phyloP scores from a whole-genome alignment of 2,113 vertebrate species.

The Mesoclemmys tuberculata region DNA sequence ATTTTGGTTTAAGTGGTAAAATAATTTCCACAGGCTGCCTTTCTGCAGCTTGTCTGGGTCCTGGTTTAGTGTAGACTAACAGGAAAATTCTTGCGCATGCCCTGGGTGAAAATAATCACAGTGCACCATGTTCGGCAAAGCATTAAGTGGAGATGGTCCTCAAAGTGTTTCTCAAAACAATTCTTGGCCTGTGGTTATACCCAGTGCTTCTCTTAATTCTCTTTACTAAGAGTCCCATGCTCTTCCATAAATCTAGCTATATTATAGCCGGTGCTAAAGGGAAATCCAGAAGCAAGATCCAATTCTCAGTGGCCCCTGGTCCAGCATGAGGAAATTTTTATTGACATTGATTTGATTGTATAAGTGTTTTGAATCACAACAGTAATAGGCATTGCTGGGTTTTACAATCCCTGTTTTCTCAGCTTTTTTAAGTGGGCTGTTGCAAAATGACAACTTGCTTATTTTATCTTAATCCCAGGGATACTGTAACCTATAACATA shows the following conservation, averaged over 20 bases:
- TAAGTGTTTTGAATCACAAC: neutral
- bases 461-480: neutral
- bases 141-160: neutral
- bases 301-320: neutral
- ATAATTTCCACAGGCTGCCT: neutral
- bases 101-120: neutral
- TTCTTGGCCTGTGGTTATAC: neutral
- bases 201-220: neutral
- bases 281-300: neutral
- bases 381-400: neutral
- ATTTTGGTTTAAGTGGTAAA: neutral
- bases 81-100: fast-evolving
- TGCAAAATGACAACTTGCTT: neutral
- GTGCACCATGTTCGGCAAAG: neutral
- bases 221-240: neutral
- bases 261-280: neutral
- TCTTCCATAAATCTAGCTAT: neutral
- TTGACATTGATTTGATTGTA: neutral
- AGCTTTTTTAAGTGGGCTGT: neutral
- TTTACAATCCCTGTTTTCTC: neutral
- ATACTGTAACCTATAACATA: fast-evolving
- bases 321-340: fast-evolving
- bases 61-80: neutral
- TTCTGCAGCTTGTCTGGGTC: neutral
- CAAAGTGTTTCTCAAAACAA: neutral